A percentile compares a stretch with the other conserved stretches of the same genome.
phyloP scores from a whole-genome alignment of 2,113 vertebrate species.

The Passer domesticus region DNA sequence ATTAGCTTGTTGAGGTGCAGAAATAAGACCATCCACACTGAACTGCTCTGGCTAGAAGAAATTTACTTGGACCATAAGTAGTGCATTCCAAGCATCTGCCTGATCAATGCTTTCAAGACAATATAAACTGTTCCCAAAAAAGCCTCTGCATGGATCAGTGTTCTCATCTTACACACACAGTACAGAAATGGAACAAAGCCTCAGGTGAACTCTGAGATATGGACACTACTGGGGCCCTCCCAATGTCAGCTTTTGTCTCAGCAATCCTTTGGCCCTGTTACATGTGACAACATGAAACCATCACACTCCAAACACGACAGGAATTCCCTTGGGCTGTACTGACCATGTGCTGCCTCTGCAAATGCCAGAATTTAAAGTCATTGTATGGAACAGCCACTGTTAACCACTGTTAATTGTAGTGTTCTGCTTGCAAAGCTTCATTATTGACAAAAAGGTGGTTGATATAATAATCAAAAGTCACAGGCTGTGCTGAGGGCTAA shows the following conservation, averaged over 20 bases:
- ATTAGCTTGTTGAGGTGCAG: neutral
- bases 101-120: neutral
- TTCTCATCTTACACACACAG: neutral
- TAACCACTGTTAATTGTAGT: neutral
- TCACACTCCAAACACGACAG: neutral
- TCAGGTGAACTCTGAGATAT: neutral
- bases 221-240: neutral
- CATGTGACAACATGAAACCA: neutral
- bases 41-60: neutral
- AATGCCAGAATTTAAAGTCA: neutral
- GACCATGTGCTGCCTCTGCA: neutral
- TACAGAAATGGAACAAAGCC: neutral
- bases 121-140: neutral
- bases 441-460: neutral
- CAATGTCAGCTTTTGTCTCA: neutral
- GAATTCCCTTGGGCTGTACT: neutral
- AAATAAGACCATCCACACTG: neutral
- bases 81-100: neutral
- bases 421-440: neutral
- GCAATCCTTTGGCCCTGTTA: neutral
- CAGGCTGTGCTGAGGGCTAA: neutral
- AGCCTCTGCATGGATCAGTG: neutral
- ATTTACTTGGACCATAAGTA: neutral
- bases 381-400: accelerated
- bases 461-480: neutral